Base-by-base conservation (phyloP, 2,113 vertebrate species). In the Nycticebus coucang region DNA sequence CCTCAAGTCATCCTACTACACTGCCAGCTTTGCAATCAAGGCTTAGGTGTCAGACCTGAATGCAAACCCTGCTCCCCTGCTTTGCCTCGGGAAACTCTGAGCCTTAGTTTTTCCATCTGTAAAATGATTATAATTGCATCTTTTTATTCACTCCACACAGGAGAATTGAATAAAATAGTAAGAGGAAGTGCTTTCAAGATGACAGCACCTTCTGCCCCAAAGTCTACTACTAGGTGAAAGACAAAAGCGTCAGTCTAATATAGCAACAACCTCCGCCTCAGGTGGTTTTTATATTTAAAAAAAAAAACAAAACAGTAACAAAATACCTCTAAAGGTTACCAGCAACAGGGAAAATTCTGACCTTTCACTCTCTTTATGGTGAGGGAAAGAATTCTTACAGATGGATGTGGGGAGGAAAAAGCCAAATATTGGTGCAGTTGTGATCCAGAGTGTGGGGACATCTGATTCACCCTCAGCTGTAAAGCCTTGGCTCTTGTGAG, bases 71-170 rank as follows among this genome's bases (percentile, higher is more conserved):
- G 57, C 10, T 41, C 24, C 57, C 45, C 74, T 77, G 45, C 78
- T 71, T 41, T 64, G 77, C n/a, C 19, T 74, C 22, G 45, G 28
- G 50, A 45, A 55, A 68, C 59, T n/a, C 71, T n/a, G 64, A 74
- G 30, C 10, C 78, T 88, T 30, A 33, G 72, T 59, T 66, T 92
- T 55, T n/a, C 66, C 85, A 86, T 53, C 37, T 83, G 53, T 69
- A 59, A 87, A 83, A 64, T 77, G 59, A 92, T 37, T 24, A 37
- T 41, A n/a, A 87, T 35, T 35, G 33, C 28, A 68, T 93, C 68
- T 77, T 35, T 24, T 26, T 72, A 35, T 60, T 87, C 62, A 13
- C 68, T 74, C 68, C 1, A 9, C 75, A 59, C 60, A 74, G 72
- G 72, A 91, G 22, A 92, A 83, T 26, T 78, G 7, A n/a, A 28